These are phyloP conservation scores for Malthinus flaveolus DNA, from an alignment of 2,888 invertebrate species.

Conservation along the genomic window DNA sequence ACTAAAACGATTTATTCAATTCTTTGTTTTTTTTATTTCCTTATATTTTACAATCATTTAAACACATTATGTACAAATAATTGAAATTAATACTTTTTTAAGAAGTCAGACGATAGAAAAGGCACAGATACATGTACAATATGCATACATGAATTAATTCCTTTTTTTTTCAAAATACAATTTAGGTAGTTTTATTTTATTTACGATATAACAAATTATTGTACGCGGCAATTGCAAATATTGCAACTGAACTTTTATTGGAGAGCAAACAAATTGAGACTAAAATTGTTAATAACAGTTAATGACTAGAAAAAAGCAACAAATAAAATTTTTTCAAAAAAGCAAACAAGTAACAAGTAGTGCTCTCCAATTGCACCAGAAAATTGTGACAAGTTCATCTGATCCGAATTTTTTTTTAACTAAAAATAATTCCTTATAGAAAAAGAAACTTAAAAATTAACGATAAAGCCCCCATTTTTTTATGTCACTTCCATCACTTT, in stretches of 20 bases:
- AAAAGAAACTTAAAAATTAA: no score
- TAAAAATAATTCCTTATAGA: slow-evolving; percentile 17
- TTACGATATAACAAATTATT: neutral
- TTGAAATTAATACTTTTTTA: slow-evolving; percentile 21
- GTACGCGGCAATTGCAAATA: slow-evolving; percentile 3
- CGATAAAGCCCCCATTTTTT: neutral
- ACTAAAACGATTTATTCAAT: neutral
- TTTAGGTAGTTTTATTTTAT: neutral
- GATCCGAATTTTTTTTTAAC: slow-evolving; percentile 7
- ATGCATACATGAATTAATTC: slow-evolving; percentile 18
- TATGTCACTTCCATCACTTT: slow-evolving; percentile 3
- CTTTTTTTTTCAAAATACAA: slow-evolving; percentile 12
- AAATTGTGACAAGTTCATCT: neutral
- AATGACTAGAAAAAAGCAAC: slow-evolving; percentile 25
- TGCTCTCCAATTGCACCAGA: slow-evolving; percentile 25
- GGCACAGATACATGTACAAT: slow-evolving; percentile 26
- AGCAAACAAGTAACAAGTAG: slow-evolving; percentile 11
- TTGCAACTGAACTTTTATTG: slow-evolving; percentile 1
- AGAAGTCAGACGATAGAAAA: slow-evolving; percentile 30
- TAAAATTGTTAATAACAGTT: slow-evolving; percentile 21
- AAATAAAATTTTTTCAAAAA: slow-evolving; percentile 9
- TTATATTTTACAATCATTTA: slow-evolving; percentile 21
- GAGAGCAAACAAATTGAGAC: neutral
- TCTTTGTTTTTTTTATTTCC: slow-evolving; percentile 11
- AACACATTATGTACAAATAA: slow-evolving; percentile 27